Evolutionary conservation across 2,113 vertebrate genomes (phyloP), one percentile per base, ranked within the genome.

Genomic region (Hemicordylus capensis): DNA sequence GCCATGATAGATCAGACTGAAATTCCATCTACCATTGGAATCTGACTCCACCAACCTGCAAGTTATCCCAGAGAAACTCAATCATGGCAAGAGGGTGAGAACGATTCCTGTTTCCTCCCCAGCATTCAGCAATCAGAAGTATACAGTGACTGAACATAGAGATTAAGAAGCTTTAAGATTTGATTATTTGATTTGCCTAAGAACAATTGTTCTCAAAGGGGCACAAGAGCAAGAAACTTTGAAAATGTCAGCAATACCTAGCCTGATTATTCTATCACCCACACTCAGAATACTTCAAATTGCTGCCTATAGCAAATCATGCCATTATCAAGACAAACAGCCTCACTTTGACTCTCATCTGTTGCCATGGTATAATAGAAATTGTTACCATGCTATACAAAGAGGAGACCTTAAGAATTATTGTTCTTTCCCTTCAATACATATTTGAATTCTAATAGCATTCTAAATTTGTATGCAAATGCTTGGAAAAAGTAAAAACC

Each of bases 301-400:
- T 91, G 89, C 67, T 91, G 24, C 86, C 88, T 64, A 44, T 88
- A 46, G 85, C 90, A 77, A 80, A 31, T 72, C 80, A 87, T 20
- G 15, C 90, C 88, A 93, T 90, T 83, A 89, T 81, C 83, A 88
- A 67, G 56, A 89, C 9, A 76, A 83, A 85, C 85, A 95, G 91
- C 73, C 74, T 76, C 81, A 87, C 79, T 89, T 87, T 58, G 28
- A 24, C n/a, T 78, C 34, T 87, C 66, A 78, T 72, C 42, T 79
- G 56, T 85, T 91, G 24, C 69, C 79, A 75, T 19, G 15, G 83
- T 82, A 89, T 85, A 89, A 90, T 56, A 84, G 75, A 86, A 83
- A 74, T 91, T 91, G 59, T 74, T 79, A 81, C 78, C 31, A 10
- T 51, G 8, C 39, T 77, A n/a, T n/a, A 26, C 73, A 72, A 92